A percentile compares a stretch with the other conserved stretches of the same genome.
Conservation (phyloP, 2,888 invertebrate genomes). For the Selenia dentaria region DNA sequence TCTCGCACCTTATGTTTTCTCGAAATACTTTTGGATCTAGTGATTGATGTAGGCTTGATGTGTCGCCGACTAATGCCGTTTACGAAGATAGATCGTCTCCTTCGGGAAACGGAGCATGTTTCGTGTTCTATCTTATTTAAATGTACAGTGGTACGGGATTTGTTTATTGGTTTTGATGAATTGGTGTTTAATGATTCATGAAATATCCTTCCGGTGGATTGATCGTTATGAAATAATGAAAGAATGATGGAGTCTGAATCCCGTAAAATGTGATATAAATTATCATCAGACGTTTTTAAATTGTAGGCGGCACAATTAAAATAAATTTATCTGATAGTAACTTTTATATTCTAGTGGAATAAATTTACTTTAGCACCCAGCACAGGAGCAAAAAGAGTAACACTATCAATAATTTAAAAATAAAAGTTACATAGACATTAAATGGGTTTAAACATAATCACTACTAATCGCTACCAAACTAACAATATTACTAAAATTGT, state of each 20-base stretch:
- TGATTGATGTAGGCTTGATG: conserved; percentile 74
- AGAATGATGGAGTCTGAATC: background rate
- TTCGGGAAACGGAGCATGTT: conserved; percentile 42
- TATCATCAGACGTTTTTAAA: background rate
- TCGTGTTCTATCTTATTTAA: conserved; percentile 46
- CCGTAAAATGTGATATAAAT: background rate
- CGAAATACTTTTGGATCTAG: conserved; percentile 57
- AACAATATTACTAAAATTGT: too few species aligned
- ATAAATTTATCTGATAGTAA: too few species aligned
- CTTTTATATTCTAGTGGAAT: too few species aligned
- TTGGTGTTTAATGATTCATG: conserved; percentile 37
- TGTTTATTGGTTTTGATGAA: conserved; percentile 35
- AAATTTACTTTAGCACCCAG: too few species aligned
- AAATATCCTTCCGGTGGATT: conserved; percentile 11
- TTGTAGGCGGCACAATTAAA: background rate
- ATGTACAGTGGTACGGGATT: conserved; percentile 16
- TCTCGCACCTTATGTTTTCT: conserved; percentile 58
- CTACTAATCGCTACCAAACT: too few species aligned
- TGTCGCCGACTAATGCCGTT: conserved; percentile 60
- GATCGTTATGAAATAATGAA: background rate
- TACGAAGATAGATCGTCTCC: conserved; percentile 69
- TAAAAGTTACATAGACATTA: too few species aligned
- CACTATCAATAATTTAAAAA: too few species aligned
- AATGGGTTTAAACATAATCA: too few species aligned
- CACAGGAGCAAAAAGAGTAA: too few species aligned